phyloP scores from a whole-genome alignment of 2,888 invertebrate species.

The Acronicta psi region DNA sequence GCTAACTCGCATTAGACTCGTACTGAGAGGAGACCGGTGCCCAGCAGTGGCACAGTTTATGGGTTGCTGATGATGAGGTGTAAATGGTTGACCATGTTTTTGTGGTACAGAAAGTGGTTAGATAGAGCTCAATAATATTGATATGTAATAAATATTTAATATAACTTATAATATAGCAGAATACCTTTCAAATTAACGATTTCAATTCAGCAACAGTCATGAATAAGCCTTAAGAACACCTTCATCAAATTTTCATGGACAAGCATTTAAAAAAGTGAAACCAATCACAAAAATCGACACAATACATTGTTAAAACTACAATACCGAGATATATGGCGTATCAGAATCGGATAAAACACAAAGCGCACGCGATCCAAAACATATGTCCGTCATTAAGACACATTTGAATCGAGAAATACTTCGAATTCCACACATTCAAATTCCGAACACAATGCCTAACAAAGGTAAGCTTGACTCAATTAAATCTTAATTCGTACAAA shows the following conservation, averaged over 20 bases:
- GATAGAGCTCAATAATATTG: too few relatives aligned
- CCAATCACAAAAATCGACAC: conserved; percentile 47
- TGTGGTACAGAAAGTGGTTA: too few relatives aligned
- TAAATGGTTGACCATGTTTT: too few relatives aligned
- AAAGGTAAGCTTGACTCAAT: conserved; percentile 84
- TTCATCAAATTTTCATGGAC: conserved; percentile 33
- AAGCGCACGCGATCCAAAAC: conserved; percentile 77
- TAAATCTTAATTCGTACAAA: conserved; percentile 88
- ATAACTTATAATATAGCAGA: too few relatives aligned
- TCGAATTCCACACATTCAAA: conserved; percentile 79
- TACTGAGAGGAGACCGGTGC: too few relatives aligned
- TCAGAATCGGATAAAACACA: conserved; percentile 61
- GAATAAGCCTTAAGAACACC: conserved; percentile 3
- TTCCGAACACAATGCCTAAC: conserved; percentile 71
- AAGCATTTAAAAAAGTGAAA: conserved; percentile 29
- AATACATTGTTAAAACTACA: conserved; percentile 55
- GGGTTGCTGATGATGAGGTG: too few relatives aligned
- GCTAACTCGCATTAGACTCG: too few relatives aligned
- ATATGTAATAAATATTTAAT: too few relatives aligned
- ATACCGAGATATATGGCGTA: conserved; percentile 58
- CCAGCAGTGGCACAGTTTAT: too few relatives aligned
- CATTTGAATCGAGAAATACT: conserved; percentile 71
- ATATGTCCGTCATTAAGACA: conserved; percentile 81
- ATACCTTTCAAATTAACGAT: neutral
- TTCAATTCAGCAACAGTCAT: too few relatives aligned